Conservation (phyloP, 2,888 invertebrate genomes). For the Erannis defoliaria region DNA sequence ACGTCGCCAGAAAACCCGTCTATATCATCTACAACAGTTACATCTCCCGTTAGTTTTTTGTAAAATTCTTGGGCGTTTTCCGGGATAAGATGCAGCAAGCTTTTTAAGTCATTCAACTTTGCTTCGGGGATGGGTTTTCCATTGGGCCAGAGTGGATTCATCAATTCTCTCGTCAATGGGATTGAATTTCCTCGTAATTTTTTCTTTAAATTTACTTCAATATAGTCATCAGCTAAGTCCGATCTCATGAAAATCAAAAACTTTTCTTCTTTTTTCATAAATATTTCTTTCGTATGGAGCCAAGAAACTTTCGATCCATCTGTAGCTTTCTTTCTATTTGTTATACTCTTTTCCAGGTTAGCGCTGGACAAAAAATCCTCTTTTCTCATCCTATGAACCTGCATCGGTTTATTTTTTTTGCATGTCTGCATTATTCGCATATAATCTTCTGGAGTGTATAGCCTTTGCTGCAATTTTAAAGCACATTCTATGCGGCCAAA, state of each 20-base stretch:
- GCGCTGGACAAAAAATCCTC: not conserved
- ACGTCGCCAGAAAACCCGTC: not conserved
- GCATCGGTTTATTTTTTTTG: not conserved
- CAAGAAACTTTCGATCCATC: not conserved
- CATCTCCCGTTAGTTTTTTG: not conserved
- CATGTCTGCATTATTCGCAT: not conserved
- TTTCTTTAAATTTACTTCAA: not conserved
- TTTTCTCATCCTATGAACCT: not conserved
- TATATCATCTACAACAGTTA: not conserved
- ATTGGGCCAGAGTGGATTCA: conserved; percentile 39
- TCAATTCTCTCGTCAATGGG: conserved; percentile 18
- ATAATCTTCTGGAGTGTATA: not conserved
- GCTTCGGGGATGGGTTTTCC: conserved; percentile 42
- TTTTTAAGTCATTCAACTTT: conserved; percentile 40
- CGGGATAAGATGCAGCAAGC: not conserved
- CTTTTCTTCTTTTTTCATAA: not conserved
- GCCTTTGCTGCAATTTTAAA: not conserved
- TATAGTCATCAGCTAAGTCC: not conserved
- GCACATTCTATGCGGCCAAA: not conserved
- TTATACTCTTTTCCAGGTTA: not conserved
- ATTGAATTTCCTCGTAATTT: not conserved
- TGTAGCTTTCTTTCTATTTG: not conserved
- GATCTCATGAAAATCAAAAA: not conserved
- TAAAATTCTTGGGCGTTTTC: not conserved
- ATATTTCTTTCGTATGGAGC: not conserved